Evolutionary conservation across 2,113 vertebrate species (phyloP).

Genomic region (Pycnonotus jocosus): DNA sequence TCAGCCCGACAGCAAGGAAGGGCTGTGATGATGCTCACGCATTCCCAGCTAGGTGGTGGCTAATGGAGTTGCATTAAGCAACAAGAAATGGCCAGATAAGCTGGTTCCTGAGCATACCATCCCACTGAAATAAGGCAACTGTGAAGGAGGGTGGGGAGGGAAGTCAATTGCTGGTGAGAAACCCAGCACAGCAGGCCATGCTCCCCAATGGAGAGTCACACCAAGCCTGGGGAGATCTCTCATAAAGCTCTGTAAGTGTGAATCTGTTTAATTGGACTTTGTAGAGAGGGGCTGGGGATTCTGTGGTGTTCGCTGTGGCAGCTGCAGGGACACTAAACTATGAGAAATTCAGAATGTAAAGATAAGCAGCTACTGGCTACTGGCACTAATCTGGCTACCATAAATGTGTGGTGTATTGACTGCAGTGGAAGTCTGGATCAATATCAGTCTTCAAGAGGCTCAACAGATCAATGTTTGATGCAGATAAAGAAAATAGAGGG

Average conservation of each 20-base stretch:
- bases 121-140: not conserved
- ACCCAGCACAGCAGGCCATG: not conserved
- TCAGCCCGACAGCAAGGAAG: not conserved
- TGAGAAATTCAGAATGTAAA: not conserved
- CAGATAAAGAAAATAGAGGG: not conserved
- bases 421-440: not conserved
- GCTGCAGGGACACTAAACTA: not conserved
- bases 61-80: not conserved
- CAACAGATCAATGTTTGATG: constrained; percentile 30
- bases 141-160: not conserved
- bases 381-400: not conserved
- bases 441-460: not conserved
- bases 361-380: not conserved
- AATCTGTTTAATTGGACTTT: not conserved
- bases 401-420: not conserved
- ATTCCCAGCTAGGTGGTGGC: not conserved
- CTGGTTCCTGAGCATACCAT: not conserved
- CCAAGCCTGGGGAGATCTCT: not conserved
- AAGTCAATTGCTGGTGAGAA: not conserved
- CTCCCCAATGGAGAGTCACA: not conserved
- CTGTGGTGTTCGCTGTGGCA: not conserved
- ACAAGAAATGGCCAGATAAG: not conserved
- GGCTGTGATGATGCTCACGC: rapidly evolving
- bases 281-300: not conserved
- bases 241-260: not conserved